phyloP scores from a whole-genome alignment of 2,888 invertebrate genomes.

The Netelia inedita region DNA sequence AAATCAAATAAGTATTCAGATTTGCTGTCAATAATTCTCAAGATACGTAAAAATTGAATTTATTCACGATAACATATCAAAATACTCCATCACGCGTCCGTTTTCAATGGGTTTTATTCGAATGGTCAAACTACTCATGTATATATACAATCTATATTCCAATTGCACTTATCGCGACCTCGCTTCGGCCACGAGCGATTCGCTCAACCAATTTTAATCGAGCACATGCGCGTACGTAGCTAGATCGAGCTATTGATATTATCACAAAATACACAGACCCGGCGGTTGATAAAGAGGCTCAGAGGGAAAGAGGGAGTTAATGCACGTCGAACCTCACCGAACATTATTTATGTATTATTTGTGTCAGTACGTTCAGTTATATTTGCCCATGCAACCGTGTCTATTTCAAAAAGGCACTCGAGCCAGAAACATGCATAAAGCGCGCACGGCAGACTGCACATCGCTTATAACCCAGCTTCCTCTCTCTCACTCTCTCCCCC shows the following conservation, averaged over 20 bases:
- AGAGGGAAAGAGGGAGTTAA: conserved; percentile 11
- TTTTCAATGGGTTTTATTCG: neutral
- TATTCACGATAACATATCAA: too few species aligned
- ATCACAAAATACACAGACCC: conserved; percentile 4
- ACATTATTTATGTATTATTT: conserved; percentile 39
- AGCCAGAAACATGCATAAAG: neutral
- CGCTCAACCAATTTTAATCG: conserved; percentile 36
- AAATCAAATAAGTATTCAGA: neutral
- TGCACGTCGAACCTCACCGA: conserved; percentile 17
- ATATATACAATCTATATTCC: too few species aligned
- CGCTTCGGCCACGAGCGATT: conserved; percentile 15
- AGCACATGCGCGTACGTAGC: conserved; percentile 8
- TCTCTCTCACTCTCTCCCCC: too few species aligned
- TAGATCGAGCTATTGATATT: conserved; percentile 7
- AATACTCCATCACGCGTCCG: too few species aligned
- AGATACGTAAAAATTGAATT: neutral
- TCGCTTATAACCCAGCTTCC: neutral
- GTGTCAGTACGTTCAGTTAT: conserved; percentile 24
- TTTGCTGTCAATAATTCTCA: neutral
- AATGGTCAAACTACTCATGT: too few species aligned
- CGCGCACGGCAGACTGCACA: neutral
- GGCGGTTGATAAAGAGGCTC: conserved; percentile 29
- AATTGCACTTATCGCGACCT: neutral
- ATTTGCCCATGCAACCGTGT: neutral
- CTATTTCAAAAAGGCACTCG: conserved; percentile 16